Percentiles rank a stretch among this genome's conserved stretches.
These are phyloP conservation scores for Muschampia plurimacula DNA, from an alignment of 2,888 invertebrate species.

Conservation along the genomic window DNA sequence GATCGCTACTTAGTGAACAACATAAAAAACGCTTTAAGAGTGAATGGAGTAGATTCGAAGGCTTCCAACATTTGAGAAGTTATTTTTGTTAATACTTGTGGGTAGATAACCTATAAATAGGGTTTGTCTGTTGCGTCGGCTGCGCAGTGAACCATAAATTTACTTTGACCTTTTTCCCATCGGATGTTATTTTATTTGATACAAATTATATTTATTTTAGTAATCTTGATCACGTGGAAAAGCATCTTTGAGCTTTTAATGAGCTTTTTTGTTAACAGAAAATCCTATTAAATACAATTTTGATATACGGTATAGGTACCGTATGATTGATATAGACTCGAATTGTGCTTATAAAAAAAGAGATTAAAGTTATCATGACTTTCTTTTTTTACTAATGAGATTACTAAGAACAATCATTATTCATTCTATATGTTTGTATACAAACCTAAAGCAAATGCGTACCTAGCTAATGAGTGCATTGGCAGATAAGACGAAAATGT, in stretches of 20 bases:
- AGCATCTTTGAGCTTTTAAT: neutral
- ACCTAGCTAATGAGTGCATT: conserved; percentile 61
- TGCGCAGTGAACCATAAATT: conserved; percentile 47
- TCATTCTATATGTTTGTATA: neutral
- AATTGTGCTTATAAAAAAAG: too few species aligned
- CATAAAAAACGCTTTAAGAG: conserved; percentile 44
- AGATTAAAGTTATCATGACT: too few species aligned
- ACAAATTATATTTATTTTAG: conserved; percentile 25
- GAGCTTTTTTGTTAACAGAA: too few species aligned
- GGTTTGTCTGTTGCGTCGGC: conserved; percentile 63
- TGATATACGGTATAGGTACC: too few species aligned
- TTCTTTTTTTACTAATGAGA: too few species aligned
- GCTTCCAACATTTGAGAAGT: conserved; percentile 72
- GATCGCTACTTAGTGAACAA: conserved; percentile 50
- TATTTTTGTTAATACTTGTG: conserved; percentile 67
- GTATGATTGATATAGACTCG: too few species aligned
- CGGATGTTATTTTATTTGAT: conserved; percentile 38
- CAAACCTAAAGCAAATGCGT: neutral
- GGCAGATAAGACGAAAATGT: conserved; percentile 70
- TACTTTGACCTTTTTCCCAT: conserved; percentile 58
- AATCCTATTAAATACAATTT: too few species aligned
- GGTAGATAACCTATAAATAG: conserved; percentile 65
- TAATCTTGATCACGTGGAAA: neutral
- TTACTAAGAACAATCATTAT: too few species aligned
- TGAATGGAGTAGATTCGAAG: conserved; percentile 53